These are phyloP conservation scores for Rhadina sibilatrix DNA, from an alignment of 2,113 vertebrate species.

Conservation along the genomic window DNA sequence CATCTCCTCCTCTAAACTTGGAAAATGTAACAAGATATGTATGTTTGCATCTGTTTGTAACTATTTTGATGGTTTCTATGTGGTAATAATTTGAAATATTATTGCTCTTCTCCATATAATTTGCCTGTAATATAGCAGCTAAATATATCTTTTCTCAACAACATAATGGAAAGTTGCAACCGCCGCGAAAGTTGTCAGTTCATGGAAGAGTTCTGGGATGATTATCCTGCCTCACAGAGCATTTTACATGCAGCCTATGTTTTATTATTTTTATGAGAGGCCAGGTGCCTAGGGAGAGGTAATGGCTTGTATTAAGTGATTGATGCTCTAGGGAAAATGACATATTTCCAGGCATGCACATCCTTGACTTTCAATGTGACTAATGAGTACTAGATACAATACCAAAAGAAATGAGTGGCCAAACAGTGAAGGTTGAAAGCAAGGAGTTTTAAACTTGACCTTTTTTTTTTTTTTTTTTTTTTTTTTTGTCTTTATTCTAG, in stretches of 20 bases:
- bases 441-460: conserved; percentile 19
- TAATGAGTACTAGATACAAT: neutral
- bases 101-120: conserved; percentile 11
- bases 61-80: conserved; percentile 52
- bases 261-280: conserved; percentile 19
- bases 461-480: too few relatives aligned
- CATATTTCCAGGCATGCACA: neutral
- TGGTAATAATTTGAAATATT: conserved; percentile 42
- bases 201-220: neutral
- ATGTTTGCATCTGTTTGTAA: conserved; percentile 14
- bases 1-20: neutral
- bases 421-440: neutral
- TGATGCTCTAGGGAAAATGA: conserved; percentile 27
- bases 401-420: neutral
- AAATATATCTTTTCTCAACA: neutral
- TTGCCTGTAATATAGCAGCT: conserved; percentile 5
- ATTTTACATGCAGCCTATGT: neutral
- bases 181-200: neutral
- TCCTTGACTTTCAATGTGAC: conserved; percentile 10
- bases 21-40: neutral
- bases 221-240: neutral
- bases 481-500: neutral
- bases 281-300: conserved; percentile 14
- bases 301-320: conserved; percentile 29
- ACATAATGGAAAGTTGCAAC: neutral